A percentile compares a stretch with the other conserved stretches of the same genome.
These are phyloP conservation scores for Plagiodera versicolora DNA, from an alignment of 2,888 invertebrate species.

Conservation along the genomic window DNA sequence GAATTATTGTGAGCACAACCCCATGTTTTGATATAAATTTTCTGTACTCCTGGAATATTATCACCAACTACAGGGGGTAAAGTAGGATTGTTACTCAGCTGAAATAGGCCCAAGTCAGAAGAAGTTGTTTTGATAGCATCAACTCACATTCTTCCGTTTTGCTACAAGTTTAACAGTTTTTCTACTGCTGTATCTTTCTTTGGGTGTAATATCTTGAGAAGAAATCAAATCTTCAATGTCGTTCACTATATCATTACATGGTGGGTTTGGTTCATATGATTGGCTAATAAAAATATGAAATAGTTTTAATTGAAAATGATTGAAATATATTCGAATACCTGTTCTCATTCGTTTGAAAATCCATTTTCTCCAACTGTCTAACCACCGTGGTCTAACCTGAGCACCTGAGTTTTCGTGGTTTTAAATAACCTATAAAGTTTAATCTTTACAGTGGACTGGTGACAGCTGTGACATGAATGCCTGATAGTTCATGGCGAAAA, in stretches of 20 bases:
- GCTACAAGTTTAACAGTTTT: constrained; percentile 71
- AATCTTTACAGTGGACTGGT: no score
- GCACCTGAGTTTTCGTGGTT: no score
- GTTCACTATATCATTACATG: constrained; percentile 70
- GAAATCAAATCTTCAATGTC: constrained; percentile 86
- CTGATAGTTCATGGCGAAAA: no score
- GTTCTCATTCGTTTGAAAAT: background rate
- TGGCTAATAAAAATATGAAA: background rate
- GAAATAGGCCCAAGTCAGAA: background rate
- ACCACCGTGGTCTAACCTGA: no score
- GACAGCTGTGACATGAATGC: no score
- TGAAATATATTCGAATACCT: constrained; percentile 4
- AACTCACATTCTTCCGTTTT: constrained; percentile 32
- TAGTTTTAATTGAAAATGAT: background rate
- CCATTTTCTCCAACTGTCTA: no score
- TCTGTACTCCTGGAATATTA: constrained; percentile 71
- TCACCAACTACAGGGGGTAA: constrained; percentile 36
- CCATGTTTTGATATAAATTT: constrained; percentile 91
- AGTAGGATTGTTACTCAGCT: constrained; percentile 21
- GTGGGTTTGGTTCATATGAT: constrained; percentile 20
- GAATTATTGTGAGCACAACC: constrained; percentile 98
- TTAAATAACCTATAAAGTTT: no score
- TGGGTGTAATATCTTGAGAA: constrained; percentile 77
- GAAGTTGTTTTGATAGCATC: background rate
- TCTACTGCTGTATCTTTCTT: constrained; percentile 72